Evolutionary conservation across 2,888 invertebrate species (phyloP), one percentile per base, ranked within the genome.

Genomic region (Aporophyla nigra): DNA sequence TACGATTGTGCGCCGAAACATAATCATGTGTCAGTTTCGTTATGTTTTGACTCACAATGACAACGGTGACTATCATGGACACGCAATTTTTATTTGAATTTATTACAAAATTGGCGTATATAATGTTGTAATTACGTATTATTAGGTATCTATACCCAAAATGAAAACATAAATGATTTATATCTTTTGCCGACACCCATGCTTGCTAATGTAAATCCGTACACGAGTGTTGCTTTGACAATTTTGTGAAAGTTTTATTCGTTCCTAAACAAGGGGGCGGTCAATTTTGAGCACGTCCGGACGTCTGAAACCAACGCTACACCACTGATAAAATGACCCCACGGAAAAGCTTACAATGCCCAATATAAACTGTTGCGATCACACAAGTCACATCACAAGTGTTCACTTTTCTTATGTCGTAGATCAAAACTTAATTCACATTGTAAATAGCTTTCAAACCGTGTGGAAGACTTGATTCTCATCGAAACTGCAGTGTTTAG

Each of bases 361-460:
- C n/a, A n/a, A 33, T 33, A 33, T 16, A 14, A 27, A 76, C 43
- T 27, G 51, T 43, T 27, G 40, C 59, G 27, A 43, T 14, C 53
- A 68, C 68, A 78, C 54, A 5, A 9, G 59, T 59, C 33, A 67
- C 67, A 19, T 43, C 33, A 61, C 68, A 33, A 24, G 16, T 54
- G n/a, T 19, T 33, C 49, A 51, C 49, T 5, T 53, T 43, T 19
- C 27, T 2, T 43, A 21, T 16, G 16, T n/a, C 7, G 27, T 53
- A n/a, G 7, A 49, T 40, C 24, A 27, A 21, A 49, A 58, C 58
- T 24, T 14, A 16, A 21, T 12, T 46, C 74, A 40, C 49, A 16
- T 49, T 27, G 24, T 24, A 21, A 40, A 12, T n/a, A 54, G 27
- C 6, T n/a, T 59, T 43, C n/a, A 27, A 59, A 27, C 59, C 59